Conservation (phyloP, 1,140 invertebrate genomes). For the Caenorhabditis elegans region WBcel235 BX284602.5:4413001-4413500, state of each 20-base stretch:
- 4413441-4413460: neutral
- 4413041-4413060: neutral
- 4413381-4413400: neutral
- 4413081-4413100: neutral
- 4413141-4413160: neutral
- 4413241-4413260: neutral
- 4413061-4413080: neutral
- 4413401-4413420: neutral
- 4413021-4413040: neutral
- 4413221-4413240: neutral
- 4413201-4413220: neutral
- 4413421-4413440: neutral
- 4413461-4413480: neutral
- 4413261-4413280: neutral
- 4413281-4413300: neutral
- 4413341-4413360: neutral
- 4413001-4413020: neutral
- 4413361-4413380: neutral
- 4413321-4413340: slow-evolving; percentile 12
- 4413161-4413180: neutral
- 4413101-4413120: neutral
- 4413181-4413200: slow-evolving; percentile 3
- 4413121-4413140: neutral
- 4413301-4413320: neutral
- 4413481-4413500: neutral